A percentile compares a stretch with the other conserved stretches of the same genome.
phyloP scores from a whole-genome alignment of 1,140 invertebrate species.

The Trialeurodes vaporariorum region DNA sequence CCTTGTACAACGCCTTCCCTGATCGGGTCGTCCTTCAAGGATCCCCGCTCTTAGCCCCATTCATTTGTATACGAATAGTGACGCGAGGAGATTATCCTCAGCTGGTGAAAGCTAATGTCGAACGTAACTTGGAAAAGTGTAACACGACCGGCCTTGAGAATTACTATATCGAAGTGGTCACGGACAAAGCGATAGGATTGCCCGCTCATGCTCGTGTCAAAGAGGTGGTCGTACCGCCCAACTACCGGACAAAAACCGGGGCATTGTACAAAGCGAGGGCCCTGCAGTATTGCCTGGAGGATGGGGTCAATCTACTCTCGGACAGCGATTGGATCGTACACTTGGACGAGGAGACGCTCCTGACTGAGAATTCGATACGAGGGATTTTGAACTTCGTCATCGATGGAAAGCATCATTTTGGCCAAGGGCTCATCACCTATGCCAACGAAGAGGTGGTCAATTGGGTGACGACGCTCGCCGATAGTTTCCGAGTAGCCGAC shows the following conservation, averaged over 20 bases:
- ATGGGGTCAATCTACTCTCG: slow-evolving; percentile 71
- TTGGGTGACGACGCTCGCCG: slow-evolving; percentile 92
- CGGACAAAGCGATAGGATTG: slow-evolving; percentile 74
- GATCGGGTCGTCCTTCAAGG: slow-evolving; percentile 83
- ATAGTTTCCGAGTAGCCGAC: slow-evolving; percentile 91
- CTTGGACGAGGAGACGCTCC: slow-evolving; percentile 91
- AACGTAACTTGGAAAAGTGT: slow-evolving; percentile 80
- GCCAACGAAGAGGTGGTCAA: slow-evolving; percentile 94
- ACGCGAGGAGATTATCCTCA: slow-evolving; percentile 91
- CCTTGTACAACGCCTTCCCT: slow-evolving; percentile 89
- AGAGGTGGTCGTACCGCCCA: slow-evolving; percentile 75
- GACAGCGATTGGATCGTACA: slow-evolving; percentile 96
- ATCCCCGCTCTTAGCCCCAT: slow-evolving; percentile 81
- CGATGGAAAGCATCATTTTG: slow-evolving; percentile 91
- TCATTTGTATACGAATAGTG: slow-evolving; percentile 90
- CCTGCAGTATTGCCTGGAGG: slow-evolving; percentile 90
- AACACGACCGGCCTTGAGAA: slow-evolving; percentile 84
- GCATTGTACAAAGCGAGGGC: slow-evolving; percentile 92
- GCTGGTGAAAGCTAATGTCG: slow-evolving; percentile 79
- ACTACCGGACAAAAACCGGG: slow-evolving; percentile 77
- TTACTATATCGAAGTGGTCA: slow-evolving; percentile 95
- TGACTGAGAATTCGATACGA: slow-evolving; percentile 81
- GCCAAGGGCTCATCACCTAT: slow-evolving; percentile 96
- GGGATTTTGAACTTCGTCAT: slow-evolving; percentile 93
- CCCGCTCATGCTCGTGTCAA: slow-evolving; percentile 55